Conservation (phyloP, 2,113 vertebrate species). For the Syngnathoides biaculeatus region DNA sequence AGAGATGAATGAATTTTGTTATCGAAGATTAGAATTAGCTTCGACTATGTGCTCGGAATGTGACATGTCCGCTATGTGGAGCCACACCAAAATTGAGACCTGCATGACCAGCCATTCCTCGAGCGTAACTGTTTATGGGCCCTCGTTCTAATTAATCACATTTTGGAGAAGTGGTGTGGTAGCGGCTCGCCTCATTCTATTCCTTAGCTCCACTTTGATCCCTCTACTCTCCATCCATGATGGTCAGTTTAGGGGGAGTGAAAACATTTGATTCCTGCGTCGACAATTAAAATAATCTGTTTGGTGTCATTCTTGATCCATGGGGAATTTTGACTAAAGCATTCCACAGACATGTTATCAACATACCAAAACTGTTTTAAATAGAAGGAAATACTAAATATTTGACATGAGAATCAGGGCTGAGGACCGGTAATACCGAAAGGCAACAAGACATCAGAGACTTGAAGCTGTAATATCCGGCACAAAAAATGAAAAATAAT, state of each 20-base stretch:
- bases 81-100: too few species aligned
- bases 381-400: neutral
- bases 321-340: neutral
- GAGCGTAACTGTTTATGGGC: neutral
- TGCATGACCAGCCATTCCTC: too few species aligned
- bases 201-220: too few species aligned
- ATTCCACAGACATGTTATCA: neutral
- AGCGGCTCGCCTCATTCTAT: too few species aligned
- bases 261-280: too few species aligned
- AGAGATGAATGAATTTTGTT: neutral
- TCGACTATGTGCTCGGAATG: neutral
- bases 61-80: too few species aligned
- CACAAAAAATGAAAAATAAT: neutral
- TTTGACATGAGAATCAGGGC: conserved; percentile 2
- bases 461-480: neutral
- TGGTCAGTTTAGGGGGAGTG: too few species aligned
- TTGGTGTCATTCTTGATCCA: neutral
- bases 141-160: neutral
- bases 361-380: neutral
- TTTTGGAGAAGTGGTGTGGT: too few species aligned
- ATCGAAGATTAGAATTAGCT: neutral
- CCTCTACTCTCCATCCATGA: too few species aligned
- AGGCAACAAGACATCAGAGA: neutral
- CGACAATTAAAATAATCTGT: neutral
- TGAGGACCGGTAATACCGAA: neutral